Evolutionary conservation across 2,888 invertebrate genomes (phyloP), one percentile per base, ranked within the genome.

Genomic region (Charanyca ferruginea): DNA sequence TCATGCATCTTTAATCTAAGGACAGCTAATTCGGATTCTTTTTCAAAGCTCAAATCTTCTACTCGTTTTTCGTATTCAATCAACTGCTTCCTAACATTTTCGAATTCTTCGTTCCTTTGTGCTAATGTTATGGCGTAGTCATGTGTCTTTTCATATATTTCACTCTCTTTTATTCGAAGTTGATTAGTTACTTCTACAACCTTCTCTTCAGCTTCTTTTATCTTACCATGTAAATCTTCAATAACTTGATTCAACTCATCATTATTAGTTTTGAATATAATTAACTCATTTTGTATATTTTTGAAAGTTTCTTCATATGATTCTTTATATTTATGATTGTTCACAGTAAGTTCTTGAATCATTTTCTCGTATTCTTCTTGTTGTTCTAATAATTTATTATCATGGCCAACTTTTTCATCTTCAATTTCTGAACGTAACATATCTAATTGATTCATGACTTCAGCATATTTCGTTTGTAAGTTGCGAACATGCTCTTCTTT

Each of bases 1-100:
- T 96, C 96, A 44, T 96, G 95, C 80, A 96, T 91, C 86, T 96
- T 95, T 57, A 96, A 90, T 77, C 96, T 91, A 49, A 96, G 83
- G 47, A 95, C 89, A 23, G 96, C 96, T 63, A 96, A 87, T 80
- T 96, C 96, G 0, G 96, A 92, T 66, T 96, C 95, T 80, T 96
- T 96, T 76, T 93, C 96, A 63, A 91, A 96, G 64, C 88, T 95
- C 67, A 94, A 83, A 77, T 96, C 96, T 77, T 95, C 95, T 45
- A 94, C 73, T 83, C 89, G 93, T 79, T 91, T 94, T 86, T 95
- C 95, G 72, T 91, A 93, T 53, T 92, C 90, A 18, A 94, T 67
- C 23, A 95, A 80, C 57, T 93, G 91, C 77, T 88, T 87, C 60
- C 94, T 88, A 16, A 95, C 86, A 83, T 86, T 91, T 83, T 96